phyloP scores from a whole-genome alignment of 2,797 vertebrate genomes.

The Rhyacichthys aspro region DNA sequence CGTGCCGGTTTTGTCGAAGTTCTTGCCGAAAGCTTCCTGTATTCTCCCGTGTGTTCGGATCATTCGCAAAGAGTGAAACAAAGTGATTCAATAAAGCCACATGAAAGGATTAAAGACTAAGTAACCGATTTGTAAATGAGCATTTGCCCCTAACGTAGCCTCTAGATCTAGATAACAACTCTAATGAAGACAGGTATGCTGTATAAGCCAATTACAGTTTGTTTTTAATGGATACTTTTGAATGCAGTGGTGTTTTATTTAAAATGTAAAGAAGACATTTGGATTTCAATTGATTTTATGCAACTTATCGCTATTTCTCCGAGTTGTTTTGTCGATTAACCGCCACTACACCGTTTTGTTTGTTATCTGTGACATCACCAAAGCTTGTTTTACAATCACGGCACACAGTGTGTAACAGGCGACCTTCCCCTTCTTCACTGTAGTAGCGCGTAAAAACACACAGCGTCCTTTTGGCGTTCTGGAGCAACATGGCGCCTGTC shows the following conservation, averaged over 20 bases:
- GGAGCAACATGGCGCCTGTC: slow-evolving; percentile 51
- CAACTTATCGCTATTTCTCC: background rate
- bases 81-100: slow-evolving; percentile 6
- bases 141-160: background rate
- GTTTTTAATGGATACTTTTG: background rate
- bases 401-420: slow-evolving; percentile 11
- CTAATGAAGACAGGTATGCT: no score
- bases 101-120: background rate
- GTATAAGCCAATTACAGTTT: background rate
- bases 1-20: no score
- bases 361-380: slow-evolving; percentile 9
- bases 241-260: background rate
- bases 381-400: slow-evolving; percentile 13
- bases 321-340: no score
- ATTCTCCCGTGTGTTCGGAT: no score
- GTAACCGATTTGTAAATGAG: slow-evolving; percentile 51
- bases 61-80: background rate
- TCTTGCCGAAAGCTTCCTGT: slow-evolving; percentile 7
- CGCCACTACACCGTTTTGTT: background rate
- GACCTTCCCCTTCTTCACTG: slow-evolving; percentile 3
- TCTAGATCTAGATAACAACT: background rate
- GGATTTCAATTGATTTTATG: background rate
- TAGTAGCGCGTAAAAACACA: slow-evolving; percentile 8
- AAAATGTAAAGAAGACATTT: background rate
- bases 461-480: background rate